phyloP scores from a whole-genome alignment of 2,797 vertebrate species.

The Manis crassicaudata region DNA sequence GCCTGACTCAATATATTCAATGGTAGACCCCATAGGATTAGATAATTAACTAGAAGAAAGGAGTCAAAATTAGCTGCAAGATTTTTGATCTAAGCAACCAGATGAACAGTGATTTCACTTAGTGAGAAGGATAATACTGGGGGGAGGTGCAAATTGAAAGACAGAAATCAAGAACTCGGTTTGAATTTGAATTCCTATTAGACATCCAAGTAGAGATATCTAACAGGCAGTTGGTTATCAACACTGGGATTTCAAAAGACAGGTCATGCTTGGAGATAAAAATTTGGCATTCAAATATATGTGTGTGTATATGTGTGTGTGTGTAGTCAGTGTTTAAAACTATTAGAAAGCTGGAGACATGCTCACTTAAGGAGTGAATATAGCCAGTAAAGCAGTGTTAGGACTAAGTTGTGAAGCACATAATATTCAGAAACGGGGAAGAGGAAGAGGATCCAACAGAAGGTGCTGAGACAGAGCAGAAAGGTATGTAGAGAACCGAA shows the following conservation, averaged over 20 bases:
- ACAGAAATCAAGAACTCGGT: slow-evolving; percentile 1
- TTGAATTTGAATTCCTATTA: slow-evolving; percentile 18
- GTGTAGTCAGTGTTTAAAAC: not conserved
- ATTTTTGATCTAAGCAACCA: not conserved
- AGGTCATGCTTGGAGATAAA: not conserved
- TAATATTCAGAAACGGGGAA: not conserved
- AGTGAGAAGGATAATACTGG: not conserved
- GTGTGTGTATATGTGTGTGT: too few species aligned
- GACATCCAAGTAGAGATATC: not conserved
- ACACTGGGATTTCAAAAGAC: not conserved
- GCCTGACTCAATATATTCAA: not conserved
- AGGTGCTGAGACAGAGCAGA: not conserved
- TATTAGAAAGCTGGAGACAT: not conserved
- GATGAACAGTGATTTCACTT: not conserved
- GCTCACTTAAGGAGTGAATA: not conserved
- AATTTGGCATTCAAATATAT: not conserved
- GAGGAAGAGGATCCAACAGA: not conserved
- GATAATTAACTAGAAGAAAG: not conserved
- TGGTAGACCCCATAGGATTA: not conserved
- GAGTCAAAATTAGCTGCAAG: not conserved
- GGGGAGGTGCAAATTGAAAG: not conserved
- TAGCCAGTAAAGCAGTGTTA: not conserved
- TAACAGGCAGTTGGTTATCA: not conserved
- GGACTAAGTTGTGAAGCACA: not conserved
- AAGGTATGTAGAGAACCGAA: not conserved